A percentile compares a stretch with the other conserved stretches of the same genome.
These are phyloP conservation scores for Palaemon carinicauda DNA, from an alignment of 1,140 invertebrate species.

Conservation along the genomic window DNA sequence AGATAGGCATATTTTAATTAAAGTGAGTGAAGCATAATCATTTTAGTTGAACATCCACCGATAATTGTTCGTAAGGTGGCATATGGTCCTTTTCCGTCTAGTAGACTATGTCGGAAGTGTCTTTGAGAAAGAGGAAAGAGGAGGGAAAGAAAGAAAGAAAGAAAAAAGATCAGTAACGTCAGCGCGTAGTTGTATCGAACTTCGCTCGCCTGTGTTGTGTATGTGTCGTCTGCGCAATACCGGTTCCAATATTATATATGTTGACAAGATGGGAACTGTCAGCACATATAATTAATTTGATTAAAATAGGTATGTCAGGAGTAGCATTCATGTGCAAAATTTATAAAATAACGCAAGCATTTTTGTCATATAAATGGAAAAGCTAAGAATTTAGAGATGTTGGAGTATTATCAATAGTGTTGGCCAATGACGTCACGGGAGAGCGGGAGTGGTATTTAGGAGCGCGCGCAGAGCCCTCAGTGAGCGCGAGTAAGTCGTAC, in stretches of 20 bases:
- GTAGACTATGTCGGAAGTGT: too few species aligned
- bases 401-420: background rate
- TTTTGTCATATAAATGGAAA: background rate
- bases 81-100: too few species aligned
- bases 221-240: conserved; percentile 29
- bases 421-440: background rate
- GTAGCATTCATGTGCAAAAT: background rate
- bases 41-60: too few species aligned
- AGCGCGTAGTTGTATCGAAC: conserved; percentile 20
- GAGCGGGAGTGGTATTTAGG: background rate
- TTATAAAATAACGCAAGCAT: too few species aligned
- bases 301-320: background rate
- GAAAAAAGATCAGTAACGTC: background rate
- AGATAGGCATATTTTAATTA: too few species aligned
- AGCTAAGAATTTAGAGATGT: background rate
- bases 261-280: background rate
- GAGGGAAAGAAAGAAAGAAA: too few species aligned
- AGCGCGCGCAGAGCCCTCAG: conserved; percentile 13
- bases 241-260: conserved; percentile 11
- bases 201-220: background rate
- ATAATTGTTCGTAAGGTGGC: too few species aligned
- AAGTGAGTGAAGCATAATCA: too few species aligned
- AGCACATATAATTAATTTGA: background rate
- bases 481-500: background rate
- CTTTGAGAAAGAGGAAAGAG: too few species aligned